Conservation (phyloP, 2,113 vertebrate genomes). For the Solenodon paradoxus region DNA sequence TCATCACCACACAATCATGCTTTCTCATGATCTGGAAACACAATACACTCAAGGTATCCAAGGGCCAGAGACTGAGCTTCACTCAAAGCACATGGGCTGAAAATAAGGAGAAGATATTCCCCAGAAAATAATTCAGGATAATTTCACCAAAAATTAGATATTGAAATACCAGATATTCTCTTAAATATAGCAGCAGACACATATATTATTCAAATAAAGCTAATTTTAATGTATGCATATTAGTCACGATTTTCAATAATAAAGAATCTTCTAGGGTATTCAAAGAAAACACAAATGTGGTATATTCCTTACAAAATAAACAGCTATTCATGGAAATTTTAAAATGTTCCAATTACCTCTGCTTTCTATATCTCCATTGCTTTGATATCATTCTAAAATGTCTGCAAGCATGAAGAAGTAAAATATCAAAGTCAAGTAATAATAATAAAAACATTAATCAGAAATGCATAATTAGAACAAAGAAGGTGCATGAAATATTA, state of each 20-base stretch:
- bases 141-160: neutral
- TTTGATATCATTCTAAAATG: neutral
- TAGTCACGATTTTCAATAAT: neutral
- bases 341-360: neutral
- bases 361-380: neutral
- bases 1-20: neutral
- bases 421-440: neutral
- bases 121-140: neutral
- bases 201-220: neutral
- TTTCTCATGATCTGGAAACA: neutral
- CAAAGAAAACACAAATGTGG: neutral
- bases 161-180: neutral
- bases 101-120: neutral
- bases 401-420: neutral
- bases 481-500: too few relatives aligned
- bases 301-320: neutral
- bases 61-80: neutral
- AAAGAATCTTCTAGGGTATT: neutral
- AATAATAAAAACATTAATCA: slow-evolving; percentile 19
- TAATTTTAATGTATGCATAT: neutral
- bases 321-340: neutral
- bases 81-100: neutral
- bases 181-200: neutral
- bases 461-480: too few relatives aligned
- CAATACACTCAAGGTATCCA: neutral